Evolutionary conservation across 2,797 vertebrate species (phyloP), one percentile per base, ranked within the genome.

Genomic region (Poecilia picta): DNA sequence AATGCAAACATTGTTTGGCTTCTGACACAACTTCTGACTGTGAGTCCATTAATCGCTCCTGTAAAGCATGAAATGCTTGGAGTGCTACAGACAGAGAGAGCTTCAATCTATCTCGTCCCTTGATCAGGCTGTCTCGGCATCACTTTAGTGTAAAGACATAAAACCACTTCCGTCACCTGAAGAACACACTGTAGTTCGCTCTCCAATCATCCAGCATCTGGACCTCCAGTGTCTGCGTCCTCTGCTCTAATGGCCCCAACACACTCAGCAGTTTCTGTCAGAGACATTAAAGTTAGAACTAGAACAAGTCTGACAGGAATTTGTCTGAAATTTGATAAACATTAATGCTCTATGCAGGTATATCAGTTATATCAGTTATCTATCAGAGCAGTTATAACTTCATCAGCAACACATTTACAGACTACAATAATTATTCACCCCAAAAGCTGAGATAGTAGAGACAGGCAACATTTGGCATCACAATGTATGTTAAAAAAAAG

Each of bases 391-490:
- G 2, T 57, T 28, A n/a, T 47, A 20, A 23, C 25, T 47, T 39
- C 31, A 64, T 12, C 41, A 72, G 55, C 39, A 43, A 57, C 46
- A 28, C 41, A 64, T 23, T 64, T 45, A 80, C 23, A 72, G 3
- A 62, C 62, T 5, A 20, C 43, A 28, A 36, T 78, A 73, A 83
- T 81, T 82, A 70, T 82, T 84, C 75, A 82, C 72, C 72, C 73
- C 46, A 59, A 68, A 75, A 41, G 79, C 25, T 83, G 75, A 88
- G 43, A 47, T 72, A 46, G 36, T 72, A 10, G 25, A 75, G 84
- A 88, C 83, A 83, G 57, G 73, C 81, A 64, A 53, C 83, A 25
- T 83, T 78, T 76, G 72, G 72, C 79, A 83, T 84, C 75, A 72
- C 74, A 73, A 77, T 74, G 49, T 79, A 76, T 68, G 78, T 57